Conservation (phyloP, 2,797 vertebrate genomes). For the Corythornis leucogaster region DNA sequence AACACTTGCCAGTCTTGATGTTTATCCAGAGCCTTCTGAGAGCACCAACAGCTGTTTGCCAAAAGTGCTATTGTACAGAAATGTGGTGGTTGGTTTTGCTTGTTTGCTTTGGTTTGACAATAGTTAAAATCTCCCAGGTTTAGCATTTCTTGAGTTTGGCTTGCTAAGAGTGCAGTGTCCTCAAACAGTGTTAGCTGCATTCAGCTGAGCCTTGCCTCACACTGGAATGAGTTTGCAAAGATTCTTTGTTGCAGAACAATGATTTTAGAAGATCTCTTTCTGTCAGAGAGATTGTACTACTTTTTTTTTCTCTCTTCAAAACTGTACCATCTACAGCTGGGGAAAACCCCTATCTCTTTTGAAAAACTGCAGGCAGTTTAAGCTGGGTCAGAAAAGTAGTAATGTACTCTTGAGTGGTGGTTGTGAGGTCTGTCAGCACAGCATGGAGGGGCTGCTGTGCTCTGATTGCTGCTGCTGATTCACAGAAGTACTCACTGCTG, state of each 20-base stretch:
- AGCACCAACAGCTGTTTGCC: not conserved
- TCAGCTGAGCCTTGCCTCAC: not conserved
- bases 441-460: no score
- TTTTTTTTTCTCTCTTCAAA: not conserved
- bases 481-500: not conserved
- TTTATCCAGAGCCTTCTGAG: not conserved
- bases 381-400: not conserved
- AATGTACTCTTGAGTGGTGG: not conserved
- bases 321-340: not conserved
- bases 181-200: not conserved
- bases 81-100: no score
- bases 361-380: not conserved
- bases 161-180: not conserved
- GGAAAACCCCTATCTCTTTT: not conserved
- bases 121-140: not conserved
- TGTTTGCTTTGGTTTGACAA: not conserved
- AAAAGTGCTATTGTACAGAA: not conserved
- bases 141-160: not conserved
- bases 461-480: not conserved
- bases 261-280: not conserved
- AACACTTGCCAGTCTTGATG: not conserved
- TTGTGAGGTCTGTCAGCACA: not conserved
- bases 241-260: not conserved
- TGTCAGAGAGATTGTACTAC: not conserved
- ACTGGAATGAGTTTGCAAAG: not conserved